Conservation (phyloP, 2,113 vertebrate genomes). For the Elgaria multicarinata region DNA sequence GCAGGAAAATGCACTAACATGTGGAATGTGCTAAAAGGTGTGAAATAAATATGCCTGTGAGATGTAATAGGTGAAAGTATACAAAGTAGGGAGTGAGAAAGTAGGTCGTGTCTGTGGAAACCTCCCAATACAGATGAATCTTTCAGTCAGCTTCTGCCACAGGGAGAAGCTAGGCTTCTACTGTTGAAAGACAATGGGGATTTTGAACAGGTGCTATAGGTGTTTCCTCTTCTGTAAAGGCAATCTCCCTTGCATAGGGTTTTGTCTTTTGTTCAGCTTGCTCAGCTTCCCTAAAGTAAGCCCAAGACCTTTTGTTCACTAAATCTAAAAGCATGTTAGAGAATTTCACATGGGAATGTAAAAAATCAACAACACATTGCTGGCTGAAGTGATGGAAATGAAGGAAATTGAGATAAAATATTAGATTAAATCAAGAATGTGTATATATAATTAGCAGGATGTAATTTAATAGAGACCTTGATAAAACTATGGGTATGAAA, state of each 20-base stretch:
- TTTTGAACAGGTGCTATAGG: conserved; percentile 64
- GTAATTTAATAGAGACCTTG: conserved; percentile 38
- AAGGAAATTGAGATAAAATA: conserved; percentile 23
- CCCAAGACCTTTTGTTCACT: background rate
- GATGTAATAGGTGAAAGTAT: conserved; percentile 44
- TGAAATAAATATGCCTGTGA: conserved; percentile 44
- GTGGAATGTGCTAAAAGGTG: background rate
- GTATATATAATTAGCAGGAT: conserved; percentile 28
- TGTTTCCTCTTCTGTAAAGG: conserved; percentile 19
- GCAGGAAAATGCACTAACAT: conserved; percentile 3
- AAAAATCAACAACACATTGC: background rate
- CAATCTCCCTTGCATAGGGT: conserved; percentile 6
- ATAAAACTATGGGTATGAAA: conserved; percentile 1
- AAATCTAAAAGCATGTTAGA: background rate
- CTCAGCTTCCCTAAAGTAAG: conserved; percentile 41
- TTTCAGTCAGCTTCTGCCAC: conserved; percentile 39
- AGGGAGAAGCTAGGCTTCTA: background rate
- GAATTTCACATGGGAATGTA: conserved; percentile 23
- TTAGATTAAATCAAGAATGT: conserved; percentile 22
- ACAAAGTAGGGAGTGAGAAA: conserved; percentile 50
- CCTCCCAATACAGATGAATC: background rate
- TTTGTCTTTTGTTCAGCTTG: conserved; percentile 66
- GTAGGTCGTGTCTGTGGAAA: conserved; percentile 24
- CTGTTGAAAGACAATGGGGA: conserved; percentile 61
- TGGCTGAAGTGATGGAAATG: conserved; percentile 37